Base-by-base conservation (phyloP, 1,140 invertebrate species). In the Fragariocoptes setiger region DNA sequence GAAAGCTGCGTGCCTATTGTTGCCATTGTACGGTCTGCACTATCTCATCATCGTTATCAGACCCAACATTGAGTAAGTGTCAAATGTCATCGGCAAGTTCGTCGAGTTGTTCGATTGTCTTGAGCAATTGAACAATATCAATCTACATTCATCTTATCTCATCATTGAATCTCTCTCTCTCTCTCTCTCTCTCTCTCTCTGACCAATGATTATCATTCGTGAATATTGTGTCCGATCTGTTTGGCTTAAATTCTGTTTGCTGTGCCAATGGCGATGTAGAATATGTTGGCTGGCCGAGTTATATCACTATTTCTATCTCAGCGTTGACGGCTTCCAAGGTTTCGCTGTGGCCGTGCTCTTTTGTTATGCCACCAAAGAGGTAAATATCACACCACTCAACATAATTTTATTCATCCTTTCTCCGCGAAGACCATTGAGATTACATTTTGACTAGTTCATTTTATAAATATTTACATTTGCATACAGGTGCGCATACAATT, bases 11-110 rank as follows among this genome's bases (percentile, higher is more conserved):
- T 21, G 35, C 20, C 19, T 47, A 15, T 35, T 47, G 16, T 20
- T 47, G 18, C 46, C 46, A 8, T 25, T 47, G n/a, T 47, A 47
- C 38, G 46, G 46, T n/a, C 46, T 47, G 3, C 43, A 47, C 37
- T 47, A 42, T 40, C 35, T 47, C 14, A 19, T 47, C n/a, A 38
- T 47, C 41, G 43, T 47, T 21, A 44, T 44, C 22, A 16, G 46
- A 15, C 43, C 43, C 17, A 38, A 45, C n/a, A 47, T 40, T 14
- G 25, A 31, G 46, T 47, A 47, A 19, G 45, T n/a, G n/a, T n/a
- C n/a, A n/a, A n/a, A n/a, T n/a, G n/a, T n/a, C n/a, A n/a, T n/a
- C n/a, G n/a, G n/a, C n/a, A n/a, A n/a, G n/a, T n/a, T n/a, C n/a
- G n/a, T n/a, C n/a, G n/a, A n/a, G n/a, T n/a, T n/a, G n/a, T n/a